phyloP scores from a whole-genome alignment of 2,113 vertebrate species.

The Spheniscus mendiculus region DNA sequence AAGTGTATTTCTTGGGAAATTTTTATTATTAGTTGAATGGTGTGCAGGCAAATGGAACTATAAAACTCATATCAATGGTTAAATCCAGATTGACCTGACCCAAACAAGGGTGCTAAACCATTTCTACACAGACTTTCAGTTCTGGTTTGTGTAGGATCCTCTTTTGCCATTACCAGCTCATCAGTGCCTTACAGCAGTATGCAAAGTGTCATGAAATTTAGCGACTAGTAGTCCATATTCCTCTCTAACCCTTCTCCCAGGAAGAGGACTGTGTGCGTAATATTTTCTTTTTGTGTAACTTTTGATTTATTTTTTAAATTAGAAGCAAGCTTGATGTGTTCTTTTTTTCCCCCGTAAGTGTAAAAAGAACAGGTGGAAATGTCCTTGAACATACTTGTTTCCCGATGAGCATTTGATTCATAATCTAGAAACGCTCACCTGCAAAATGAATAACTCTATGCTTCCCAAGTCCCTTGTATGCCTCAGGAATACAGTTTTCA shows the following conservation, averaged over 20 bases:
- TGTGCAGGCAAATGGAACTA: neutral
- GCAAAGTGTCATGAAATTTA: neutral
- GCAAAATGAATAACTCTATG: neutral
- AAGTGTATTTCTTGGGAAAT: neutral
- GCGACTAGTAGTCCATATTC: neutral
- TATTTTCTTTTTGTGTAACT: neutral
- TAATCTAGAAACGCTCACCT: neutral
- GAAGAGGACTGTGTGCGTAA: neutral
- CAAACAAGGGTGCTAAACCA: neutral
- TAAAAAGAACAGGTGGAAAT: neutral
- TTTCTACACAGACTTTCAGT: neutral
- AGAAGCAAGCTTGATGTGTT: neutral
- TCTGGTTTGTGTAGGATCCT: neutral
- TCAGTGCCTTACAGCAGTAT: neutral
- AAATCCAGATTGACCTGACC: neutral
- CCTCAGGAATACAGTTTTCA: neutral
- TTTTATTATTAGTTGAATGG: neutral
- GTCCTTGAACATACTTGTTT: neutral
- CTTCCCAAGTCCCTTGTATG: neutral
- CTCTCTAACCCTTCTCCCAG: neutral
- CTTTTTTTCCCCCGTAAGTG: too few species aligned
- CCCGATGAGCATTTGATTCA: neutral
- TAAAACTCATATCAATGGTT: neutral
- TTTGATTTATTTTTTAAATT: neutral
- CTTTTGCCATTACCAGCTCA: neutral